A percentile compares a stretch with the other conserved stretches of the same genome.
These are phyloP conservation scores for Didymodactylos carnosus DNA, from an alignment of 2,888 invertebrate species.

Conservation along the genomic window DNA sequence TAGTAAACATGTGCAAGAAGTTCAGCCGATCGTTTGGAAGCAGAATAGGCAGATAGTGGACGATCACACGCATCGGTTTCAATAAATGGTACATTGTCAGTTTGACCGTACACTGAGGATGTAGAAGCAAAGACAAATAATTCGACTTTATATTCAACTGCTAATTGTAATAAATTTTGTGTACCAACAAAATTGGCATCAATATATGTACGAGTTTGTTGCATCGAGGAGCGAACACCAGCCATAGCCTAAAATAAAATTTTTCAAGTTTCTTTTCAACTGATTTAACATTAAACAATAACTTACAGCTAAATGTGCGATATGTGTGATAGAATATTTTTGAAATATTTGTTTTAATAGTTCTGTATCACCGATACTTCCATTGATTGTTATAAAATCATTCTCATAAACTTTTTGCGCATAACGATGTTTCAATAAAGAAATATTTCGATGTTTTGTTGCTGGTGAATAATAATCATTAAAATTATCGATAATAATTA, in stretches of 20 bases:
- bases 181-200: neutral
- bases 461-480: conserved; percentile 18
- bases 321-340: conserved; percentile 17
- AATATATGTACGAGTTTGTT: conserved; percentile 13
- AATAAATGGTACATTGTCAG: conserved; percentile 15
- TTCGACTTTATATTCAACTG: neutral
- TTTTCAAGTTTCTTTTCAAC: neutral
- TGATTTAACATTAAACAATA: neutral
- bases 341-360: conserved; percentile 15
- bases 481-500: conserved; percentile 18
- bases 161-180: neutral
- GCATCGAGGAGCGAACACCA: conserved; percentile 18
- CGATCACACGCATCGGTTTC: conserved; percentile 12
- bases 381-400: conserved; percentile 15
- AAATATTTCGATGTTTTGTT: conserved; percentile 16
- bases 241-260: conserved; percentile 15
- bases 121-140: conserved; percentile 18
- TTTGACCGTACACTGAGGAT: conserved; percentile 19
- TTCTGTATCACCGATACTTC: conserved; percentile 16
- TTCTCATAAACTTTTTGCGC: neutral
- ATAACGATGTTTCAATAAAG: neutral
- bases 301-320: conserved; percentile 17
- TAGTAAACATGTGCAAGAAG: conserved; percentile 17
- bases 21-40: conserved; percentile 18
- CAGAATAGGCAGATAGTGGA: conserved; percentile 19